Conservation (phyloP, 2,888 invertebrate genomes). For the Drosophila quinaria region DNA sequence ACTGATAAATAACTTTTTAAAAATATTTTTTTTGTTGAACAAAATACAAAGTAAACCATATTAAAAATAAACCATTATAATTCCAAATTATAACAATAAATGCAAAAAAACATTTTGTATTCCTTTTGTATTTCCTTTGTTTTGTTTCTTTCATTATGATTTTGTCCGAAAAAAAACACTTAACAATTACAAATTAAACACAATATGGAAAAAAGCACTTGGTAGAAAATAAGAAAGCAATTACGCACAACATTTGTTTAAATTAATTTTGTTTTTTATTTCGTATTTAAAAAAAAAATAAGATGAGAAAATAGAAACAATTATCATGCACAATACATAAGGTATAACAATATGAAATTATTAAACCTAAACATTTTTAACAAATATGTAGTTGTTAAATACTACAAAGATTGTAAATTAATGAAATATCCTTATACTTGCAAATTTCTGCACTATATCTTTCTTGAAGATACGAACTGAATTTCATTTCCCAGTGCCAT, state of each 20-base stretch:
- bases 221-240: slow-evolving; percentile 24
- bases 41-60: slow-evolving; percentile 14
- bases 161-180: neutral
- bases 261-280: slow-evolving; percentile 15
- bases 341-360: slow-evolving; percentile 17
- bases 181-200: neutral
- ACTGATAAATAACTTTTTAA: slow-evolving; percentile 32
- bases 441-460: slow-evolving; percentile 12
- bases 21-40: slow-evolving; percentile 44
- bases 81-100: slow-evolving; percentile 36
- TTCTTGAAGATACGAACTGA: slow-evolving; percentile 44
- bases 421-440: neutral
- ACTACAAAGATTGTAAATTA: slow-evolving; percentile 4
- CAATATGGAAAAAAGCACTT: slow-evolving; percentile 29
- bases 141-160: slow-evolving; percentile 18
- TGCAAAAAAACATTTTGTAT: slow-evolving; percentile 21
- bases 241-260: slow-evolving; percentile 21
- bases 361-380: slow-evolving; percentile 20
- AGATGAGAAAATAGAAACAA: slow-evolving; percentile 9
- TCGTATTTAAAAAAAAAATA: slow-evolving; percentile 2
- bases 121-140: slow-evolving; percentile 6
- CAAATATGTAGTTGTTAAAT: slow-evolving; percentile 20
- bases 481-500: slow-evolving; percentile 52
- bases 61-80: slow-evolving; percentile 14
- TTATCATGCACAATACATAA: slow-evolving; percentile 40